Evolutionary conservation across 1,140 invertebrate species (phyloP).

Genomic region (Hypothenemus hampei): DNA sequence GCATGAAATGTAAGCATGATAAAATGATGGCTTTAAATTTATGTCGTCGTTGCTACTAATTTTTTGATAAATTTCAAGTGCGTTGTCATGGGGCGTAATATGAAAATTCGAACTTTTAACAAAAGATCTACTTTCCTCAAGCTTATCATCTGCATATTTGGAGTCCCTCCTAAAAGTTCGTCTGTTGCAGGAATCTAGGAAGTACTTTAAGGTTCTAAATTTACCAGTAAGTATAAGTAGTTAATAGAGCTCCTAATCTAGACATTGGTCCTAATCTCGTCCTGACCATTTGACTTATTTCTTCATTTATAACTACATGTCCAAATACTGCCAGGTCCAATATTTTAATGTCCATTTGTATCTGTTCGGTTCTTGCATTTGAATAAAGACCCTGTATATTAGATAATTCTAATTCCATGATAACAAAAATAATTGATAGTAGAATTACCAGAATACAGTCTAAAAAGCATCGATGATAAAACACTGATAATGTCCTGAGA

Average conservation of each 20-base stretch:
- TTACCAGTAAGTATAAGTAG: too few species aligned
- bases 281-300: constrained; percentile 47
- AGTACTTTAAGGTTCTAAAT: too few species aligned
- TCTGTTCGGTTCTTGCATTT: constrained; percentile 11
- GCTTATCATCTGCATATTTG: not conserved
- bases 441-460: constrained; percentile 29
- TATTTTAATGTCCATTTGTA: constrained; percentile 28
- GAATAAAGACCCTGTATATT: constrained; percentile 24
- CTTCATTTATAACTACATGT: constrained; percentile 51
- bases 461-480: constrained; percentile 25
- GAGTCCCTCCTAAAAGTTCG: constrained; percentile 3
- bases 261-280: constrained; percentile 42
- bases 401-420: too few species aligned
- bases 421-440: not conserved
- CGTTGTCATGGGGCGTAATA: constrained; percentile 31
- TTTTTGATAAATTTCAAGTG: constrained; percentile 41
- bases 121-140: constrained; percentile 9
- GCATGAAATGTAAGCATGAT: constrained; percentile 46
- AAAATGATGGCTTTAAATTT: constrained; percentile 30
- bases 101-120: constrained; percentile 26
- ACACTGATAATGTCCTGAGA: not conserved
- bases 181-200: too few species aligned
- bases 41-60: constrained; percentile 34
- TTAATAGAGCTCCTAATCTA: not conserved
- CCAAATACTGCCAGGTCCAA: constrained; percentile 56